Base-by-base conservation (phyloP, 2,888 invertebrate genomes). In the Parnassius mnemosyne region DNA sequence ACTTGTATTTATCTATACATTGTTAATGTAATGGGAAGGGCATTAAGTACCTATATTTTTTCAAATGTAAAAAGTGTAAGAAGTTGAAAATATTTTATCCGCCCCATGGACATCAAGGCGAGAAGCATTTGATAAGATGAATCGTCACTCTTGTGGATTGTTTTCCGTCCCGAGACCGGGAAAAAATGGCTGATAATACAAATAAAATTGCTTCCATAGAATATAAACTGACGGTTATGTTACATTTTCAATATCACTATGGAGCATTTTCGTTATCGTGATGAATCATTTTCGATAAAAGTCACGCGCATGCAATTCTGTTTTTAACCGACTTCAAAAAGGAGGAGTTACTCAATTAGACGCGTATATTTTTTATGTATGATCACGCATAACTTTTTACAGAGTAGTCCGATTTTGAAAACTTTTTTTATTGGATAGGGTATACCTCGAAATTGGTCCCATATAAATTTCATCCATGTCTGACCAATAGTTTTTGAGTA, bases 81-180 rank as follows among this genome's bases (percentile, higher is more conserved):
- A 81, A 80, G 80, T 81, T 83, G 76, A 81, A 81, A 81, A 87
- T 87, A 85, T 83, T 85, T 87, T 79, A 85, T 83, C 72, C 73
- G 69, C 67, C 60, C 66, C 61, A 66, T 68, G 75, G 73, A 55
- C 20, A 63, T 56, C 55, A 59, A 53, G 71, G 75, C 69, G 77
- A 77, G 71, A 71, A 70, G 78, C 84, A 83, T 83, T 86, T 77
- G 81, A 67, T 76, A 75, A 84, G 84, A 89, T 87, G 85, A 87
- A 87, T 87, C 80, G 85, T 84, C 84, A 85, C 85, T 87, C 75
- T 63, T 71, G 75, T 70, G 79, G 76, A 86, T 87, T 84, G 83
- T 84, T 83, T 82, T 70, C 65, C 68, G 65, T 66, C 64, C 61
- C 55, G 61, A 61, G 64, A 58, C 50, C 57, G 59, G 58, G 25